Base-by-base conservation (phyloP, 2,888 invertebrate species). In the Leucophenga maculata region DNA sequence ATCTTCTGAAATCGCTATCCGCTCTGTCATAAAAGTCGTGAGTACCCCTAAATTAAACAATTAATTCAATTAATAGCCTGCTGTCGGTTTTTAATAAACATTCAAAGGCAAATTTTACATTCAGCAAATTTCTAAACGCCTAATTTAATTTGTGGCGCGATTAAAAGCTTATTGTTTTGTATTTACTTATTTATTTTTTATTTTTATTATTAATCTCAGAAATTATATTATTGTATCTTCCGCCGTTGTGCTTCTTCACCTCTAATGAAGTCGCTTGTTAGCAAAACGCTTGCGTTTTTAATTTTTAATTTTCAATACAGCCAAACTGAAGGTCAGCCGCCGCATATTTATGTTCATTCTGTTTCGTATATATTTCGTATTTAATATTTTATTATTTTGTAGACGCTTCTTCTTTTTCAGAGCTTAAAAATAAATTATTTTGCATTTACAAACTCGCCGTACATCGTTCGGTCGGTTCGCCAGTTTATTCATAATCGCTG, bases 391-490 rank as follows among this genome's bases (percentile, higher is more conserved):
- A 39, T 39, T 39, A 39, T 39, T 39, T 39, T 39, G 39, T 39
- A 39, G 3, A 39, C 8, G 3, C 39, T 39, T 39, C 39, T 39
- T 8, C 39, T 6, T 39, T 39, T 32, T 3, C 32, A 6, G 32
- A 6, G 8, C 11, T 39, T 6, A 11, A 39, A 11, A 11, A 11
- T 39, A 39, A n/a, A n/a, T 32, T 39, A 39, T 52, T 52, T 55
- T 22, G 55, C 55, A 55, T 55, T 55, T 55, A 55, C 55, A 55
- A 18, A 55, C 11, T 55, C 14, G 26, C 22, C 55, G 26, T 20
- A 18, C 22, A 18, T 22, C 20, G 39, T 39, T 39, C 26, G 26
- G 3, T 4, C 2, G 26, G 39, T 39, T 39, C 26, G 26, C 26
- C 26, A 26, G 26, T 26, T 26, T 26, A 26, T 26, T 26, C 26